Evolutionary conservation across 2,888 invertebrate species (phyloP).

Genomic region (Patella pellucida): DNA sequence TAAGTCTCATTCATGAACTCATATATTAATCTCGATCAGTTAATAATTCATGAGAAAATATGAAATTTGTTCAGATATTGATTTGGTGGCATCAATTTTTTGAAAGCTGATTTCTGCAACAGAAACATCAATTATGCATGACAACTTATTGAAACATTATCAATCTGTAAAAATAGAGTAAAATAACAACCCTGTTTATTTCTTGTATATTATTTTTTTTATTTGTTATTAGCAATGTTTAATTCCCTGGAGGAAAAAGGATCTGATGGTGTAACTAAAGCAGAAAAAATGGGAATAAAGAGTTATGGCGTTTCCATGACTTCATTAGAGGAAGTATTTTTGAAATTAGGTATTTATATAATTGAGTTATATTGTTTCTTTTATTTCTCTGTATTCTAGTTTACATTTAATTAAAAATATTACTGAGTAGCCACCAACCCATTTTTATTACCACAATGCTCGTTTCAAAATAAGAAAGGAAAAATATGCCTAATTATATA

Average conservation of each 20-base stretch:
- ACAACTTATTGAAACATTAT: background rate
- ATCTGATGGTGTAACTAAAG: slow-evolving; percentile 26
- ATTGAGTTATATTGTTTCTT: background rate
- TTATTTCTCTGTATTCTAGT: too few species aligned
- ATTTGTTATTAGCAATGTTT: slow-evolving; percentile 45
- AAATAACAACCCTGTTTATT: background rate
- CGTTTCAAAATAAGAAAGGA: too few species aligned
- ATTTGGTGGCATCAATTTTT: too few species aligned
- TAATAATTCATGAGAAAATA: too few species aligned
- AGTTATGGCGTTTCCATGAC: slow-evolving; percentile 92
- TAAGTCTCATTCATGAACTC: too few species aligned
- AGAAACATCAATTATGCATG: too few species aligned
- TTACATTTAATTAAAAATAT: too few species aligned
- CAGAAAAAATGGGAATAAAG: slow-evolving; percentile 80
- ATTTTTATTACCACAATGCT: too few species aligned
- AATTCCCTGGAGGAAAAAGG: slow-evolving; percentile 37
- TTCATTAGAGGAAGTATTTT: slow-evolving; percentile 84
- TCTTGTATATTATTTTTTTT: slow-evolving; percentile 9
- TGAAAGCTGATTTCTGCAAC: too few species aligned
- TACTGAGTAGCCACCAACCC: too few species aligned
- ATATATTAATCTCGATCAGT: too few species aligned
- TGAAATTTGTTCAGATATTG: too few species aligned
- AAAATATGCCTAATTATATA: background rate
- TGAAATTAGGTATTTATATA: slow-evolving; percentile 81
- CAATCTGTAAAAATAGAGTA: background rate